A percentile compares a stretch with the other conserved stretches of the same genome.
These are phyloP conservation scores for Sorex araneus DNA, from an alignment of 2,113 vertebrate genomes.

Conservation along the genomic window DNA sequence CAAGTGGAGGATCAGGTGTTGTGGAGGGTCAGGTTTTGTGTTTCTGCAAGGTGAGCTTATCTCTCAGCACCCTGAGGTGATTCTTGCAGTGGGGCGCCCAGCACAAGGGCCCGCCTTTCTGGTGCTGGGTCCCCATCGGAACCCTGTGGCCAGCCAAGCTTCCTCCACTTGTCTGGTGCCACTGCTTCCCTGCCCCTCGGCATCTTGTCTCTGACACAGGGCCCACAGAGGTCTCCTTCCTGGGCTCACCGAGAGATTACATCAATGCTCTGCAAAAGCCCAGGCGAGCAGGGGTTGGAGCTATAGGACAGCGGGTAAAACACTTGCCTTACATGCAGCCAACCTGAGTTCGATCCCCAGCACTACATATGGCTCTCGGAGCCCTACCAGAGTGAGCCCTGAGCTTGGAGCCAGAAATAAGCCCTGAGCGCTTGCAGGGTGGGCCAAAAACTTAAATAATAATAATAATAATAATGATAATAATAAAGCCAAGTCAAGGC, in stretches of 20 bases:
- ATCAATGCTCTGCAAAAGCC: background rate
- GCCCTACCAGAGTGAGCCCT: too few species aligned
- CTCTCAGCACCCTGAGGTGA: background rate
- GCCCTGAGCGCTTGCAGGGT: too few species aligned
- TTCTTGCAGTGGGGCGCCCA: background rate
- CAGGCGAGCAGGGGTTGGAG: background rate
- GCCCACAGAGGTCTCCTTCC: accelerated
- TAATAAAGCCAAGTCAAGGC: background rate
- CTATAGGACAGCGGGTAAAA: too few species aligned
- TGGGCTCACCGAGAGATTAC: background rate
- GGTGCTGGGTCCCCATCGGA: background rate
- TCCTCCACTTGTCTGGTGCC: background rate
- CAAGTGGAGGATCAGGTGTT: background rate
- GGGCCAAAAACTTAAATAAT: too few species aligned
- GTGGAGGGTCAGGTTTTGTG: background rate
- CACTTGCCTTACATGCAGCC: too few species aligned
- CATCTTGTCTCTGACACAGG: background rate
- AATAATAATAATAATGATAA: background rate
- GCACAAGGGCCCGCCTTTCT: background rate
- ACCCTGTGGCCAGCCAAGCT: background rate
- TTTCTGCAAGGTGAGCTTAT: constrained; percentile 39
- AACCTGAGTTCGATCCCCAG: too few species aligned
- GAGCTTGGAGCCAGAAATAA: too few species aligned
- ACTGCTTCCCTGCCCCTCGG: background rate
- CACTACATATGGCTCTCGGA: too few species aligned